Conservation (phyloP, 2,888 invertebrate genomes). For the Belgica antarctica region DNA sequence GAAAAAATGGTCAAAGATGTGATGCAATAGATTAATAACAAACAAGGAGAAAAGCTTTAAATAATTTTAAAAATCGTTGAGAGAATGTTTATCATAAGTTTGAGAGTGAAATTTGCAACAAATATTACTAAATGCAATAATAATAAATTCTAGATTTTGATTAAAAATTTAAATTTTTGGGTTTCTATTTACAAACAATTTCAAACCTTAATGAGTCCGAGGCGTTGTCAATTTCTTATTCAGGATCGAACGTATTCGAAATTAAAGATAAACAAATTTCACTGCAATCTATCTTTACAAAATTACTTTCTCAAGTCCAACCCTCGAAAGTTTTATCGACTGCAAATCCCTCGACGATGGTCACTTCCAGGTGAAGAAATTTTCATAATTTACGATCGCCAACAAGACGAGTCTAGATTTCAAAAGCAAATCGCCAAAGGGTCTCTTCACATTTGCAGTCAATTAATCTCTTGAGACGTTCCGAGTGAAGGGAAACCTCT, state of each 20-base stretch:
- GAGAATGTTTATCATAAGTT: neutral
- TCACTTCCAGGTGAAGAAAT: neutral
- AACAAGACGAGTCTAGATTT: conserved; percentile 3
- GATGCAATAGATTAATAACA: conserved; percentile 26
- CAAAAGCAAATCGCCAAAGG: neutral
- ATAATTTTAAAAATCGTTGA: neutral
- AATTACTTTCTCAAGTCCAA: no score
- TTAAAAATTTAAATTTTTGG: no score
- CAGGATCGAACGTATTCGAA: no score
- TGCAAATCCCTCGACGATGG: neutral
- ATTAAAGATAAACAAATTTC: no score
- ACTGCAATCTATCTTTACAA: no score
- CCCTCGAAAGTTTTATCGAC: no score
- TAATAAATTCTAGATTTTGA: conserved; percentile 6
- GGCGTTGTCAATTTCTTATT: no score
- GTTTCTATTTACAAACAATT: neutral
- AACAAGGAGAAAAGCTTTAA: conserved; percentile 31
- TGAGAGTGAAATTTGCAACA: neutral
- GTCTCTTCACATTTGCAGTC: conserved; percentile 22
- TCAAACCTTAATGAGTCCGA: no score
- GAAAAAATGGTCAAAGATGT: neutral
- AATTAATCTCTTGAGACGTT: conserved; percentile 34
- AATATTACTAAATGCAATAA: conserved; percentile 12
- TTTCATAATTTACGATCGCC: neutral
- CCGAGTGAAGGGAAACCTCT: conserved; percentile 11